Evolutionary conservation across 2,113 vertebrate genomes (phyloP).

Genomic region (Nannospalax galili): DNA sequence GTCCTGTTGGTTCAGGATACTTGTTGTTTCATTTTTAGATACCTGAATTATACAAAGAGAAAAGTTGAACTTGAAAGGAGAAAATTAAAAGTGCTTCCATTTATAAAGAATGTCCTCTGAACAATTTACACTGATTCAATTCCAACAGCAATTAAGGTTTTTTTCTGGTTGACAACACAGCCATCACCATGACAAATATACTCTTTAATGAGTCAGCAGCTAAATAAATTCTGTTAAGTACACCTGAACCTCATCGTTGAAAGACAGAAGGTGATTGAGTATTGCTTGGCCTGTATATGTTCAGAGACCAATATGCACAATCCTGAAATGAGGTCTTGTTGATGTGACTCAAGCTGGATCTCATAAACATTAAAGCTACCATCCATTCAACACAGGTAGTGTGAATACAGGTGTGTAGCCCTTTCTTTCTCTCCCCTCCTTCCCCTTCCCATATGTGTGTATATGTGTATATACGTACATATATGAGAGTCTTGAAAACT

Average conservation of each 20-base stretch:
- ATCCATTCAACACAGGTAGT: neutral
- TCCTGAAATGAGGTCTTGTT: neutral
- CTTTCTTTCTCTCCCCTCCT: too few relatives aligned
- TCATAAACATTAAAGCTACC: neutral
- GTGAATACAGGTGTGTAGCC: neutral
- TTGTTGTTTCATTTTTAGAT: conserved; percentile 39
- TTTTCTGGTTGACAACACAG: conserved; percentile 15
- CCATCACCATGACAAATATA: neutral
- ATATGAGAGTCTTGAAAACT: neutral
- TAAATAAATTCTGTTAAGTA: conserved; percentile 33
- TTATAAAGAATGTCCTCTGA: conserved; percentile 30
- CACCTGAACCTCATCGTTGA: neutral
- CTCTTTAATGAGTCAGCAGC: neutral
- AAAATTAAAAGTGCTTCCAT: conserved; percentile 4
- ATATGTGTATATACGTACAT: neutral
- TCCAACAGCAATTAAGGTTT: neutral
- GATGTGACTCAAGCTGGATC: neutral
- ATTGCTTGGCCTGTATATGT: neutral
- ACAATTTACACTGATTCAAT: conserved; percentile 21
- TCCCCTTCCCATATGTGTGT: neutral
- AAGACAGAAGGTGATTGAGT: neutral
- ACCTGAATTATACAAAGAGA: conserved; percentile 15
- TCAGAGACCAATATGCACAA: neutral
- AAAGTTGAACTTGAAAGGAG: conserved; percentile 21
- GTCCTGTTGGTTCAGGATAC: neutral